These are phyloP conservation scores for Nemoura dubitans DNA, from an alignment of 2,888 invertebrate species.

Conservation along the genomic window DNA sequence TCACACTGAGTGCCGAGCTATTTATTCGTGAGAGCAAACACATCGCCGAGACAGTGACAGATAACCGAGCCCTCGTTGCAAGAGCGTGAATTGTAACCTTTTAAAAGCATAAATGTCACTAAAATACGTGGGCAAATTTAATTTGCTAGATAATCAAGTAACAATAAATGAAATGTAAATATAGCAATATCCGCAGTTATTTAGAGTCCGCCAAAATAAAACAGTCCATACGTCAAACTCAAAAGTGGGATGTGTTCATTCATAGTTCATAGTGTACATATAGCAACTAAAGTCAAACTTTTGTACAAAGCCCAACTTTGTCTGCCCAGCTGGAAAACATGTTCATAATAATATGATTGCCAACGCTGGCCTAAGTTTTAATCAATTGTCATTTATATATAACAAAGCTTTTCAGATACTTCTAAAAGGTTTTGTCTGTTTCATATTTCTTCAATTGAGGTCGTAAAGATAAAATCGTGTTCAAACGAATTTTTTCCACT, in stretches of 20 bases:
- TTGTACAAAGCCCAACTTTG: not conserved
- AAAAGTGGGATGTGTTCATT: not conserved
- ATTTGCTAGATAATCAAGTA: not conserved
- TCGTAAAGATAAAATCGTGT: not conserved
- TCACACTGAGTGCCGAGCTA: not conserved
- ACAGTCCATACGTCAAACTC: not conserved
- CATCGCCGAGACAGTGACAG: not conserved
- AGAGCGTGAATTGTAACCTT: not conserved
- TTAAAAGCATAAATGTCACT: not conserved
- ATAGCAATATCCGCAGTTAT: not conserved
- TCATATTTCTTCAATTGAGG: slow-evolving; percentile 12
- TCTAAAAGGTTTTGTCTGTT: not conserved
- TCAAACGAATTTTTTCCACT: not conserved
- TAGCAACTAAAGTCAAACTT: not conserved
- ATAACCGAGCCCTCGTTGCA: not conserved
- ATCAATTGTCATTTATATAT: not conserved
- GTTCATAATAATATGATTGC: not conserved
- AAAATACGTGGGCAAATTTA: not conserved
- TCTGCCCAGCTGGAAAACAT: not conserved
- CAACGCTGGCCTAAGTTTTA: not conserved
- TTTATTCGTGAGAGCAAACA: not conserved
- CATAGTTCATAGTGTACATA: not conserved
- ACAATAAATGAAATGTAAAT: slow-evolving; percentile 12
- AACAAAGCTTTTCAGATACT: not conserved
- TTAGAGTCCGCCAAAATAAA: not conserved